phyloP scores from a whole-genome alignment of 2,888 invertebrate genomes.

The Sminthurides aquaticus region DNA sequence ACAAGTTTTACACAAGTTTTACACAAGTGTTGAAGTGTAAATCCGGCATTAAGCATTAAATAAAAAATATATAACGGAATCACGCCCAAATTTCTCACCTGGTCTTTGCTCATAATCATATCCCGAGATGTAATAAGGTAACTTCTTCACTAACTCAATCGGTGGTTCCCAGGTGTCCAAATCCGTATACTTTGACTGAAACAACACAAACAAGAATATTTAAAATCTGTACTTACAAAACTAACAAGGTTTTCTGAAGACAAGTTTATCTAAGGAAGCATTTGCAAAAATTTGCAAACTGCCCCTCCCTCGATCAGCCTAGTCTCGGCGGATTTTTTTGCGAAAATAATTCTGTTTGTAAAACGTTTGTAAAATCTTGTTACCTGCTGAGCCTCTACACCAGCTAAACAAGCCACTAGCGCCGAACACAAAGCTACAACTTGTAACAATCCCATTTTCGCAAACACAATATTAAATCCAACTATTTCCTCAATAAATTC shows the following conservation, averaged over 20 bases:
- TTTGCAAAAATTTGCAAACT: too few relatives aligned
- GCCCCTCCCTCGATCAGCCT: too few relatives aligned
- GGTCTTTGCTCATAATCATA: neutral
- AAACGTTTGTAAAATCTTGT: too few relatives aligned
- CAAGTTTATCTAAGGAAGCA: too few relatives aligned
- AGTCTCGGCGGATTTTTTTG: too few relatives aligned
- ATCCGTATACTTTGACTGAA: neutral
- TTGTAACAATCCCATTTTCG: neutral
- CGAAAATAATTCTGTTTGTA: too few relatives aligned
- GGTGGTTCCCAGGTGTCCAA: slow-evolving; percentile 2
- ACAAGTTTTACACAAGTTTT: too few relatives aligned
- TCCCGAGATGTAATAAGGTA: neutral
- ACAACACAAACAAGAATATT: neutral
- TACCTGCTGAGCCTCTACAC: neutral
- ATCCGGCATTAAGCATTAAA: too few relatives aligned
- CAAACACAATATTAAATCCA: too few relatives aligned
- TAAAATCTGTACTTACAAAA: neutral
- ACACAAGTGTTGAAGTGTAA: too few relatives aligned
- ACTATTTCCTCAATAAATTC: neutral
- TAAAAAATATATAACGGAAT: too few relatives aligned
- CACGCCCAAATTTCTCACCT: too few relatives aligned
- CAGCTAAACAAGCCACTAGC: neutral
- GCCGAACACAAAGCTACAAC: neutral
- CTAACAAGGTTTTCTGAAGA: neutral
- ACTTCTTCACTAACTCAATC: neutral